Percentiles rank a stretch among this genome's conserved stretches.
Conservation (phyloP, 2,113 vertebrate species). For the Colinus virginianus region DNA sequence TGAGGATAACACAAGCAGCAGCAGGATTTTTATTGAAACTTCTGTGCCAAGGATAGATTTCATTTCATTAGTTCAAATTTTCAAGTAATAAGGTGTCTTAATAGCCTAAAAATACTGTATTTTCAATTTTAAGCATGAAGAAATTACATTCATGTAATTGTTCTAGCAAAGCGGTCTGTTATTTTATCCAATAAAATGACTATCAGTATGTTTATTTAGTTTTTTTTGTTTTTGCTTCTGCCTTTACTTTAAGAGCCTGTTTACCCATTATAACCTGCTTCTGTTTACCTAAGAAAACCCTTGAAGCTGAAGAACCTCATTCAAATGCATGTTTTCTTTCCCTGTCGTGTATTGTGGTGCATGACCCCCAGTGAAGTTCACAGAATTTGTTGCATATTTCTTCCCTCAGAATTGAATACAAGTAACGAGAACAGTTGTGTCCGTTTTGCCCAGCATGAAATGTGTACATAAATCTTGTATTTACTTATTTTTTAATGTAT, state of each 20-base stretch:
- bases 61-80: background rate
- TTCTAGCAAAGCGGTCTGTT: background rate
- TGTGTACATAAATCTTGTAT: background rate
- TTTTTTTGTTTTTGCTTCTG: background rate
- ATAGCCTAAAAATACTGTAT: background rate
- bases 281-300: background rate
- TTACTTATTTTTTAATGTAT: background rate
- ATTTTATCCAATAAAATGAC: background rate
- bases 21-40: background rate
- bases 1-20: background rate
- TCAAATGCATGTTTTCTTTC: background rate
- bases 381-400: background rate
- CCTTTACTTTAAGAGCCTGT: background rate
- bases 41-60: background rate
- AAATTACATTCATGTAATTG: background rate
- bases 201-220: background rate
- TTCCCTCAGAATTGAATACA: background rate
- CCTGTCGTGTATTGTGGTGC: background rate
- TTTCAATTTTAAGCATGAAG: background rate
- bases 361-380: background rate
- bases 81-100: background rate
- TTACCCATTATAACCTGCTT: too few relatives aligned
- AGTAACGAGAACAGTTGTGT: background rate
- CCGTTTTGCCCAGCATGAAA: rapidly evolving
- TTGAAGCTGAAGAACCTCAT: background rate